Conservation (phyloP, 2,888 invertebrate genomes). For the Drosophila cognata region DNA sequence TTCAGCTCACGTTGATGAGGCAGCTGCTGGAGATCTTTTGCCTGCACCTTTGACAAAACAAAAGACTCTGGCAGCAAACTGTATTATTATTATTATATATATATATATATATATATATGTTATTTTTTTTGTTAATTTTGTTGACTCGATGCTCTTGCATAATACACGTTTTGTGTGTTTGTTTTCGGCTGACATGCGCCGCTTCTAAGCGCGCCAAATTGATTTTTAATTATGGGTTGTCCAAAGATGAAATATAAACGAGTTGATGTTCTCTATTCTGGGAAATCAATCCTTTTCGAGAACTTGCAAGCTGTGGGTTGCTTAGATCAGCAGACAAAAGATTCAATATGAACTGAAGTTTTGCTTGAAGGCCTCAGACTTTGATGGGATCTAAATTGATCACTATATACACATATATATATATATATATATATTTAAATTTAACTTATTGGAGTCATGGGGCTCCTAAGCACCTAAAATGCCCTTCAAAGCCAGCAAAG, state of each 20-base stretch:
- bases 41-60: constrained; percentile 73
- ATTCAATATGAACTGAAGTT: constrained; percentile 4
- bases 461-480: not conserved
- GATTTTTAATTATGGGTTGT: constrained; percentile 74
- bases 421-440: not conserved
- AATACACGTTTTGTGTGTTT: constrained; percentile 55
- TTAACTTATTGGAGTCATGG: not conserved
- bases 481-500: not conserved
- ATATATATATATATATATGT: not conserved
- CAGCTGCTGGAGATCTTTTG: constrained; percentile 26
- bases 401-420: not conserved
- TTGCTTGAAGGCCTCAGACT: not conserved
- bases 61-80: constrained; percentile 75
- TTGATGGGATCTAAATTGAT: not conserved
- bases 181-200: constrained; percentile 46
- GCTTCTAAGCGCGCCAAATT: constrained; percentile 69
- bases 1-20: constrained; percentile 69
- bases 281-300: constrained; percentile 45
- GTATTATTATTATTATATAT: constrained; percentile 48
- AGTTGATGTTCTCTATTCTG: constrained; percentile 49
- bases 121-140: constrained; percentile 18
- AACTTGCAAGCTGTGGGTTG: constrained; percentile 5
- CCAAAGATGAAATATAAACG: constrained; percentile 57
- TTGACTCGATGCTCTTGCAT: constrained; percentile 58
- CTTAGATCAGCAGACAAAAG: constrained; percentile 1